These are phyloP conservation scores for Erithacus rubecula DNA, from an alignment of 2,797 vertebrate species.

Conservation along the genomic window DNA sequence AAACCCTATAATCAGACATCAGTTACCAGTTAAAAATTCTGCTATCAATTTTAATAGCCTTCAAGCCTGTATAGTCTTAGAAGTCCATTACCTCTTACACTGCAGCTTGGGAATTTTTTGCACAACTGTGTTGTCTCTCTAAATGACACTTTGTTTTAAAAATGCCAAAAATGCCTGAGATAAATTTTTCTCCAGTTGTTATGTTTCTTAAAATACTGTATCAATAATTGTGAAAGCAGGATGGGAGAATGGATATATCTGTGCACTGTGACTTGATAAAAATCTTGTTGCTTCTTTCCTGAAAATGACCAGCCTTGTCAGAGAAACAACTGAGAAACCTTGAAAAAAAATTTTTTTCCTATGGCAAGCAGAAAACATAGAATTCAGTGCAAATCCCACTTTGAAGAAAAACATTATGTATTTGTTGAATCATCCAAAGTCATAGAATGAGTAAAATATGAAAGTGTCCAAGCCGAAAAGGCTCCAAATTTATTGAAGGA, in stretches of 20 bases:
- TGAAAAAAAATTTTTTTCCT: background rate
- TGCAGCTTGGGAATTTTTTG: background rate
- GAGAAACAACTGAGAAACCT: background rate
- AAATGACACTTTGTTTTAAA: background rate
- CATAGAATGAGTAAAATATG: background rate
- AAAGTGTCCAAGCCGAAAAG: background rate
- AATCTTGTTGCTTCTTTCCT: constrained; percentile 8
- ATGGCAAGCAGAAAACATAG: background rate
- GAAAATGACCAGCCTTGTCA: constrained; percentile 15
- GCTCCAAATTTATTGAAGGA: background rate
- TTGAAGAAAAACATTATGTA: background rate
- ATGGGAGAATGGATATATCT: background rate
- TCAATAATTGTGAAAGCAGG: background rate
- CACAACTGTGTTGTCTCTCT: background rate
- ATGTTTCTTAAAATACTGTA: background rate
- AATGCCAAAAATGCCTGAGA: background rate
- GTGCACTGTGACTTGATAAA: background rate
- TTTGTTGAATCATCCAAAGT: background rate
- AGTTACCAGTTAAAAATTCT: background rate
- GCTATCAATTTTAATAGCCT: background rate
- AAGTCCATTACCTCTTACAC: background rate
- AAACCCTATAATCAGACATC: background rate
- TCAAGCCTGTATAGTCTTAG: background rate
- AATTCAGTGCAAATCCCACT: background rate
- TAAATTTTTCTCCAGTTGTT: background rate